Evolutionary conservation across 2,113 vertebrate species (phyloP), one percentile per base, ranked within the genome.

Genomic region (Ciconia stormi): DNA sequence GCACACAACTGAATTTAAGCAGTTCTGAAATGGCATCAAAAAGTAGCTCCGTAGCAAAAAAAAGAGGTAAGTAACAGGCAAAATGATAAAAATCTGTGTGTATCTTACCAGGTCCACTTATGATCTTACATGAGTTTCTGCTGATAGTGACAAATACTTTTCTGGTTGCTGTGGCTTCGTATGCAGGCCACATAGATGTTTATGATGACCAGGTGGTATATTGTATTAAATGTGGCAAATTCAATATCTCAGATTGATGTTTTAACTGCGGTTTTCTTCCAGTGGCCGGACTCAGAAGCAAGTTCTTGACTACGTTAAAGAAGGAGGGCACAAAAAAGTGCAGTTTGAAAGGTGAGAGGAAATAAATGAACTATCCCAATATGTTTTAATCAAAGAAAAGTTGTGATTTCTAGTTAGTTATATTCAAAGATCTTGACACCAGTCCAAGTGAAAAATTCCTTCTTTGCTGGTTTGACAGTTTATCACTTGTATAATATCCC

Each of bases 261-360:
- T 47, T 76, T 58, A 85, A 89, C 32, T 47, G 0, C 89, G 92
- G 69, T 97, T 97, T 92, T 46, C 15, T 93, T 95, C n/a, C 94
- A 99, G 99, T 71, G 99, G 99, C 49, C 99, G 99, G 93, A 99
- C 99, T 70, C 99, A 99, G 98, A 99, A 99, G 98, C 99, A 99
- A 97, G 99, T 99, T 97, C 99, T 99, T 76, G 99, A 99, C 98
- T 99, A 99, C 10, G 99, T 99, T 89, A 99, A 98, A 96, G 99
- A 99, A 98, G 99, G 99, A 26, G 99, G 99, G 93, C 99, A 99
- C 97, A 99, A 99, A 97, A 99, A 99, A 98, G 99, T 99, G 67
- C 99, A 99, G 21, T 99, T 99, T 97, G 98, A 99, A 95, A 99
- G 99, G 99, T 99, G 97, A 99, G 98, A 78, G 16, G n/a, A 82